Evolutionary conservation across 2,113 vertebrate genomes (phyloP), one percentile per base, ranked within the genome.

Genomic region (Gnathonemus echidnorhynchus): DNA sequence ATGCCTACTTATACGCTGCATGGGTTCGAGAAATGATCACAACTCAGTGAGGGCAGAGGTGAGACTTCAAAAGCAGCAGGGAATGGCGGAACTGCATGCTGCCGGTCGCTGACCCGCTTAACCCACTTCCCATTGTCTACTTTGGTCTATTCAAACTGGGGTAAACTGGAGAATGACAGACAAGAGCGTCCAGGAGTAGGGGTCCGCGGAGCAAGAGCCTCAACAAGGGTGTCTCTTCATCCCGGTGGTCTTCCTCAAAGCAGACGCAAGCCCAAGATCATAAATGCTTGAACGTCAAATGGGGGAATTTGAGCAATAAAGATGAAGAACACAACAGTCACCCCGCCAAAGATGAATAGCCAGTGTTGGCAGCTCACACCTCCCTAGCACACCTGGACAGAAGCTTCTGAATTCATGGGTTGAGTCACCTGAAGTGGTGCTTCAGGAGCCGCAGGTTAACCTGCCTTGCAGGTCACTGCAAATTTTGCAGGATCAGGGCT

Each of bases 211-310:
- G 39, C 89, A 56, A 92, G 93, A 94, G 96, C 95, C 93, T 93
- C 49, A 96, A 39, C 89, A 96, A 91, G n/a, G 96, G 94, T 91
- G 93, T 93, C 93, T 96, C 96, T 90, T 97, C 96, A 2, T 94
- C 93, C 3, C n/a, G 74, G 10, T 89, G 86, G 0, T 94, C 94
- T 0, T 92, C 93, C 3, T 56, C 86, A 11, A 93, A 95, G 91
- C 94, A 95, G 90, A 95, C 96, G 93, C 95, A 96, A 91, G 74
- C 92, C 19, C 45, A 90, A 53, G 90, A 27, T 45, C 94, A 96
- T 90, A 95, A 95, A 89, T 48, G 93, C 39, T 42, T 93, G 3
- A 95, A 94, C 49, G 92, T 88, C 3, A 94, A 52, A 52, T 49
- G 88, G 74, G 35, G 58, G 74, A 46, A 46, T 49, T 24, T 24